Base-by-base conservation (phyloP, 1,140 invertebrate genomes). In the Rhagoletis zephyria region DNA sequence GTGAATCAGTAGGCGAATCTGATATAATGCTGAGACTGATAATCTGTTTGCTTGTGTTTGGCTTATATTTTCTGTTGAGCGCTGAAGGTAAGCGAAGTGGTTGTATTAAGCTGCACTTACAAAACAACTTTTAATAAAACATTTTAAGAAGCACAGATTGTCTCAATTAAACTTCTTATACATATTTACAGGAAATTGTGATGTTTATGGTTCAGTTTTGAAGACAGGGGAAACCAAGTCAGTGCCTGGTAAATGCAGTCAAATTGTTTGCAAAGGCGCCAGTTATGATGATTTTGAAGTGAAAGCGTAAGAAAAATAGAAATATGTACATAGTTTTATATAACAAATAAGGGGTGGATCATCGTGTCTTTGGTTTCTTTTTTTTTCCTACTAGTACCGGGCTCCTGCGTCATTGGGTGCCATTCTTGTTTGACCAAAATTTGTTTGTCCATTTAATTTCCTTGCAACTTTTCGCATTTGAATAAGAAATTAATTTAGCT, bases 191-290 rank as follows among this genome's bases (percentile, higher is more conserved):
- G 61, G 10, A 51, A 85, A 88, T 42, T 88, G 87, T 51, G 87
- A 86, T 56, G 85, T 86, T 19, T 88, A 60, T 77, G 87, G 87
- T 60, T 45, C 85, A 30, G 10, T 87, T 45, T 14, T 88, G 65
- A 88, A 88, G 56, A 87, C 64, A 12, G 87, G 87, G 40, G 87
- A 88, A 63, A 85, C 42, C 7, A 88, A 74, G 61, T 61, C 87
- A 6, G 87, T 88, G 12, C 85, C 87, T 14, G 87, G 87, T 40
- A 88, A 88, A 86, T 88, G 87, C 67, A 88, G 85, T 65, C 87
- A 86, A 77, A 85, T 88, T 9, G 87, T 86, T 5, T 88, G 87
- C 56, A 64, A 88, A 45, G 87, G 87, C 60, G 61, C 74, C 70
- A 70, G 67, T 70, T 86, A 86, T 87, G 87, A 88, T 86, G 87